Percentiles rank a stretch among this genome's conserved stretches.
Evolutionary conservation across 2,888 invertebrate genomes (phyloP).

Genomic region (Rosalia funebris): DNA sequence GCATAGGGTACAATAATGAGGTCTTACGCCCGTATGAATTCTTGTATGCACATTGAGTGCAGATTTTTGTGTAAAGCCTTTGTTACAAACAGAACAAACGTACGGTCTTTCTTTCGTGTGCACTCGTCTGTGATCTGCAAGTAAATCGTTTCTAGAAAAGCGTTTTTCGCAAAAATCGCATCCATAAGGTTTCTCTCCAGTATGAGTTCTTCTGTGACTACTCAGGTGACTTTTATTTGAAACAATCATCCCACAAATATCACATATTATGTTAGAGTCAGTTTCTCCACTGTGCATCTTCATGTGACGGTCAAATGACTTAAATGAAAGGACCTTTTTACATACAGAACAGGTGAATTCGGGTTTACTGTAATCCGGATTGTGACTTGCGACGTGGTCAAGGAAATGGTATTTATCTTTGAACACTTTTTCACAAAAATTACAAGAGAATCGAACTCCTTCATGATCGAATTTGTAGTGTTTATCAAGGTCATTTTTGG

Average conservation of each 20-base stretch:
- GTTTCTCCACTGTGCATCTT: slow-evolving; percentile 33
- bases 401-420: slow-evolving; percentile 47
- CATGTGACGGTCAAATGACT: slow-evolving; percentile 37
- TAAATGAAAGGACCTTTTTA: slow-evolving; percentile 33
- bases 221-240: slow-evolving; percentile 33
- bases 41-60: slow-evolving; percentile 53
- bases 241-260: slow-evolving; percentile 55
- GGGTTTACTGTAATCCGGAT: slow-evolving; percentile 38
- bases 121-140: slow-evolving; percentile 60
- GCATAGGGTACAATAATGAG: slow-evolving; percentile 41
- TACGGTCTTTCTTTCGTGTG: slow-evolving; percentile 66
- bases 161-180: slow-evolving; percentile 38
- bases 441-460: slow-evolving; percentile 46
- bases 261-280: slow-evolving; percentile 48
- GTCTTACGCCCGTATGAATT: slow-evolving; percentile 29
- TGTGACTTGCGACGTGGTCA: slow-evolving; percentile 42
- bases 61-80: slow-evolving; percentile 67
- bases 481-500: slow-evolving; percentile 38
- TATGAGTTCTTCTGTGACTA: slow-evolving; percentile 35
- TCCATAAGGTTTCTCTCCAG: slow-evolving; percentile 36
- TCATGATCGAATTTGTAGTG: slow-evolving; percentile 50
- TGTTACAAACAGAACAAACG: slow-evolving; percentile 58
- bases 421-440: slow-evolving; percentile 49
- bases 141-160: slow-evolving; percentile 24
- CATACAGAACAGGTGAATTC: slow-evolving; percentile 39